phyloP scores from a whole-genome alignment of 1,140 invertebrate species.

The Cydia strobilella region DNA sequence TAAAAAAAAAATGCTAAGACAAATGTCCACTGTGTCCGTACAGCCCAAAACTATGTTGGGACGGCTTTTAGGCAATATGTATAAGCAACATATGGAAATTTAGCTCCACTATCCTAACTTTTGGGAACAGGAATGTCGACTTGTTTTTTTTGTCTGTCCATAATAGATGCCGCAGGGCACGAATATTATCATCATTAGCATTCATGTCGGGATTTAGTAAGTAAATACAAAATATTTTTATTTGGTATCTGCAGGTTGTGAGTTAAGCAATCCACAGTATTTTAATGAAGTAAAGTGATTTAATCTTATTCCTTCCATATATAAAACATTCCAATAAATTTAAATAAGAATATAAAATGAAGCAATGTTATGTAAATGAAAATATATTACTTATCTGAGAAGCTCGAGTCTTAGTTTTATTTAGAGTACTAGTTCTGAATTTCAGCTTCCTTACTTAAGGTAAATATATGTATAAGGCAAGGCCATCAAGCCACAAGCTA shows the following conservation, averaged over 20 bases:
- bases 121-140: too few species aligned
- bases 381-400: conserved; percentile 26
- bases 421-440: neutral
- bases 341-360: conserved; percentile 34
- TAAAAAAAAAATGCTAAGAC: too few species aligned
- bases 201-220: neutral
- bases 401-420: neutral
- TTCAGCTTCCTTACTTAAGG: too few species aligned
- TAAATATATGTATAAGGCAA: too few species aligned
- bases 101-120: too few species aligned
- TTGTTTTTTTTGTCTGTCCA: too few species aligned
- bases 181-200: neutral
- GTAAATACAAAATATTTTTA: neutral
- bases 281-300: neutral
- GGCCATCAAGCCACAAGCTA: too few species aligned
- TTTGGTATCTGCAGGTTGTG: conserved; percentile 11
- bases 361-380: conserved; percentile 25
- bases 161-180: neutral
- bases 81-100: too few species aligned
- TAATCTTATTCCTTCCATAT: conserved; percentile 23
- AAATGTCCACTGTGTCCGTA: too few species aligned
- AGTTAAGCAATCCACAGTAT: conserved; percentile 7
- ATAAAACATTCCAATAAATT: conserved; percentile 33
- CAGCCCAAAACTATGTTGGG: too few species aligned
- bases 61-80: too few species aligned